These are phyloP conservation scores for Mellivora capensis DNA, from an alignment of 2,113 vertebrate species.

Conservation along the genomic window DNA sequence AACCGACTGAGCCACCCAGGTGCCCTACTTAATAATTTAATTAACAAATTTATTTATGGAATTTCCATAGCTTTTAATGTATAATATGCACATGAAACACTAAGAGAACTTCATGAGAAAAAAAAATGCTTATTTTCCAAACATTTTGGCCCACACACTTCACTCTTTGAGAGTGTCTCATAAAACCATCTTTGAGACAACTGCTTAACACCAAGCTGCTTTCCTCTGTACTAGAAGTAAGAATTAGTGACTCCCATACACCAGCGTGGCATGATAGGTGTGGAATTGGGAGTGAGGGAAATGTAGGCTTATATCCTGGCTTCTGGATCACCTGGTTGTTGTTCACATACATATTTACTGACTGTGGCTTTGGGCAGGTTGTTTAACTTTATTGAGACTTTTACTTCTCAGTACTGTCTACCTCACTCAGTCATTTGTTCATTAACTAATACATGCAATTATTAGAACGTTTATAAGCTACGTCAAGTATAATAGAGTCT, in stretches of 20 bases:
- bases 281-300: neutral
- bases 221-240: neutral
- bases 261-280: no score
- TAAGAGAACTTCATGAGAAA: neutral
- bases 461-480: neutral
- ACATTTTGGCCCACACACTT: neutral
- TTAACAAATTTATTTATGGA: neutral
- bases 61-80: neutral
- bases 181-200: neutral
- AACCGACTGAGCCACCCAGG: no score
- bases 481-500: neutral
- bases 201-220: neutral
- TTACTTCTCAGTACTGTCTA: neutral
- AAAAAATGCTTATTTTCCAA: constrained; percentile 27
- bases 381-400: neutral
- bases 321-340: neutral
- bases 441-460: neutral
- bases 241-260: neutral
- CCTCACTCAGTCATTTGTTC: neutral
- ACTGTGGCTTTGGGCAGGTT: neutral
- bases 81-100: neutral
- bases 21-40: neutral
- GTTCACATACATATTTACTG: neutral
- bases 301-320: no score
- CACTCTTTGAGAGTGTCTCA: neutral